Evolutionary conservation across 2,888 invertebrate species (phyloP), one percentile per base, ranked within the genome.

Genomic region (Pantelozetes paolii): DNA sequence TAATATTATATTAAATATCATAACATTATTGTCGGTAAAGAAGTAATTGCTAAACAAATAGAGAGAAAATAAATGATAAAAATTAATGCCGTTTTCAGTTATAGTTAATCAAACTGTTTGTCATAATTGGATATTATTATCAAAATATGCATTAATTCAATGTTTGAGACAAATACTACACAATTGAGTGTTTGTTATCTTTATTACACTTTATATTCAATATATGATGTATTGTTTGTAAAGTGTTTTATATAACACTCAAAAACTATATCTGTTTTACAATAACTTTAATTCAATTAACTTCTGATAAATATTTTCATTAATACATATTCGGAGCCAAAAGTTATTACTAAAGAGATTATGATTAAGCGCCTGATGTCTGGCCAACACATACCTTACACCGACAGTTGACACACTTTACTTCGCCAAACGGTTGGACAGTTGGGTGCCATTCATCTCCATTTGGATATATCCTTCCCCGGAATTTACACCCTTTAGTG

Each of bases 361-460:
- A 18, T 13, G 11, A 15, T 45, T 6, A 15, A 45, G 45, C 18
- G 45, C 2, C 45, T 50, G 23, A 50, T 23, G 50, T 50, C 50
- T 59, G 28, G 30, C 59, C 59, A 59, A 30, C n/a, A 74, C 75
- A 59, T 72, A 71, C 72, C 88, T 91, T 90, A 87, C 95, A 95
- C 79, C 89, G 87, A 82, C 95, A 95, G 79, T 89, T 90, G 81
- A 94, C 90, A 83, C 94, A 95, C 82, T 91, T 88, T 82, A 92
- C 88, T 80, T 90, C 90, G 48, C 94, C 94, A 80, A 92, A 90
- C 20, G 93, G 91, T 80, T 89, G 89, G 78, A 95, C 87, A 26
- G 89, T 87, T 0, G 94, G 94, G 84, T 94, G 92, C 87, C 92
- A 95, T 81, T 90, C 91, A 79, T 89, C 88, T 45, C 92, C 92